Percentiles rank a stretch among this genome's conserved stretches.
These are phyloP conservation scores for Doryteuthis pealeii DNA, from an alignment of 1,140 invertebrate species.

Conservation along the genomic window DNA sequence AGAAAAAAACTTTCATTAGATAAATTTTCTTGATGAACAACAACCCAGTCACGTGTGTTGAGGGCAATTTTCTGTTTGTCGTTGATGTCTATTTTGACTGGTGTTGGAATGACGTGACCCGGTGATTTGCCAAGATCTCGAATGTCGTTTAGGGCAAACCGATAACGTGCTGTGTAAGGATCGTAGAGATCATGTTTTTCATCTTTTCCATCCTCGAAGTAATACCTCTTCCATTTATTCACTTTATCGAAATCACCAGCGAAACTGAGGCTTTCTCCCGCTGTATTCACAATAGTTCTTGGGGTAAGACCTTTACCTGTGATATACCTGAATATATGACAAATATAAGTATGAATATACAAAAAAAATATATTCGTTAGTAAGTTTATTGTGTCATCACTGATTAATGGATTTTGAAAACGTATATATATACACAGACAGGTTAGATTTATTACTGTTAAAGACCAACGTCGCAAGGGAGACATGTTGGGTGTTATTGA, in stretches of 20 bases:
- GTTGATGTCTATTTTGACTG: slow-evolving; percentile 23
- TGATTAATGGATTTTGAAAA: no score
- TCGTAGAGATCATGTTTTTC: slow-evolving; percentile 33
- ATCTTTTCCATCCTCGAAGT: neutral
- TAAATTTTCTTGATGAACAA: slow-evolving; percentile 4
- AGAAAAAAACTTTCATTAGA: slow-evolving; percentile 19
- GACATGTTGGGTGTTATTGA: no score
- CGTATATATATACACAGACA: no score
- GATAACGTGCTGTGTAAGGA: slow-evolving; percentile 35
- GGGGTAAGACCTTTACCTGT: slow-evolving; percentile 31
- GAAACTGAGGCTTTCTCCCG: slow-evolving; percentile 32
- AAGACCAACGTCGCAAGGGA: no score
- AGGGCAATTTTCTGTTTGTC: slow-evolving; percentile 15
- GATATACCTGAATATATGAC: slow-evolving; percentile 25
- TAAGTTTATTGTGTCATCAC: no score
- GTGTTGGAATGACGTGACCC: slow-evolving; percentile 35
- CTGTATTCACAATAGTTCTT: slow-evolving; percentile 28
- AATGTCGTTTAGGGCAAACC: slow-evolving; percentile 28
- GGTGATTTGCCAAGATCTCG: slow-evolving; percentile 21
- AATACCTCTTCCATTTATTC: slow-evolving; percentile 43
- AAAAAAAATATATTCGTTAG: no score
- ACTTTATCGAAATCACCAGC: slow-evolving; percentile 37
- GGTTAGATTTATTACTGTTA: no score
- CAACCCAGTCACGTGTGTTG: slow-evolving; percentile 24
- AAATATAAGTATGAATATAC: no score